Evolutionary conservation across 1,140 invertebrate species (phyloP).

Genomic region (Globodera rostochiensis): DNA sequence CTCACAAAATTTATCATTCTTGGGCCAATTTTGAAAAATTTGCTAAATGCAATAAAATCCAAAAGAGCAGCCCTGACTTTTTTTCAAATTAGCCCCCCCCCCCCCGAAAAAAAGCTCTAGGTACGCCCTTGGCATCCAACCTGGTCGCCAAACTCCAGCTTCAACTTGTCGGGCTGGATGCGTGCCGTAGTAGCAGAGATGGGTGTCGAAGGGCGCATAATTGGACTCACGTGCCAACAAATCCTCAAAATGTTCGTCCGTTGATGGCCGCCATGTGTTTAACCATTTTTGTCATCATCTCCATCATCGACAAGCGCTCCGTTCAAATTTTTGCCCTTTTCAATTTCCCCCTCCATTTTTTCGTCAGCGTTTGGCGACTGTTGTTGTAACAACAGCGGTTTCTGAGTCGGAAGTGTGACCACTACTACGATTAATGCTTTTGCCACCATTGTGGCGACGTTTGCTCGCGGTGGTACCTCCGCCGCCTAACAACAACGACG

Average conservation of each 20-base stretch:
- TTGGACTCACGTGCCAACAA: not conserved
- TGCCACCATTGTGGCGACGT: too few species aligned
- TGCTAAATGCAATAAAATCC: too few species aligned
- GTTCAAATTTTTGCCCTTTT: not conserved
- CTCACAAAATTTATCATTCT: too few species aligned
- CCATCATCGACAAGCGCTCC: not conserved
- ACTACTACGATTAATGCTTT: too few species aligned
- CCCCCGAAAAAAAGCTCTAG: too few species aligned
- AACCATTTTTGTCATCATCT: not conserved
- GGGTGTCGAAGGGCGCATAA: not conserved
- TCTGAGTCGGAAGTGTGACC: too few species aligned
- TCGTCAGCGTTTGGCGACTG: not conserved
- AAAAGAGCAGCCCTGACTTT: not conserved
- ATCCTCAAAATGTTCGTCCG: not conserved
- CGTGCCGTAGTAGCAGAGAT: not conserved
- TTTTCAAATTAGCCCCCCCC: too few species aligned
- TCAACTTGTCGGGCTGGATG: not conserved
- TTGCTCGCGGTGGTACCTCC: too few species aligned
- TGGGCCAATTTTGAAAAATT: too few species aligned
- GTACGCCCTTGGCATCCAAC: too few species aligned
- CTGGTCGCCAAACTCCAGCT: not conserved
- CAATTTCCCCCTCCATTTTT: not conserved
- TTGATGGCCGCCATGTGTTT: not conserved
- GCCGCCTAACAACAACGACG: too few species aligned
- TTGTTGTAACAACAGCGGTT: too few species aligned